phyloP scores from a whole-genome alignment of 2,888 invertebrate species.

The Melinopterus prodromus region DNA sequence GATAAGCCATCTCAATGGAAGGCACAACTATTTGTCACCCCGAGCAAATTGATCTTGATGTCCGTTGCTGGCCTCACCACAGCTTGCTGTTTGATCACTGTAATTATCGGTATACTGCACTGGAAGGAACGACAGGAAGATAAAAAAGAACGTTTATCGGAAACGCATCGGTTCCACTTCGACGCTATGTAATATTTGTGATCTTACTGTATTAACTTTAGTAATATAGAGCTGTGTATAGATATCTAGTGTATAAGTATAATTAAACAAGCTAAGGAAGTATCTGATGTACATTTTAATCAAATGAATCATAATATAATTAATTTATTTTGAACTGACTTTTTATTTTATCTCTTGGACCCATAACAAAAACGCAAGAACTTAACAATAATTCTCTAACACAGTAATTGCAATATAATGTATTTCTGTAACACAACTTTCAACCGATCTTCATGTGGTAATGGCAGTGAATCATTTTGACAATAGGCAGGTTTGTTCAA shows the following conservation, averaged over 20 bases:
- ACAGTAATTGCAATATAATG: too few species aligned
- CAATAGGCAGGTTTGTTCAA: too few species aligned
- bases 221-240: slow-evolving; percentile 23
- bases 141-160: slow-evolving; percentile 78
- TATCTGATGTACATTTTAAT: too few species aligned
- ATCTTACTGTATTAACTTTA: slow-evolving; percentile 29
- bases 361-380: too few species aligned
- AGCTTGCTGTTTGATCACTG: slow-evolving; percentile 83
- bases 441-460: too few species aligned
- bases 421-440: too few species aligned
- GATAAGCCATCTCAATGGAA: slow-evolving; percentile 83
- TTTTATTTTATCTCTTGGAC: too few species aligned
- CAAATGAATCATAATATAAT: too few species aligned
- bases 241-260: slow-evolving; percentile 15
- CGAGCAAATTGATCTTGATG: slow-evolving; percentile 90
- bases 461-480: too few species aligned
- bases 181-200: slow-evolving; percentile 76
- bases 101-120: slow-evolving; percentile 86
- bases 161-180: slow-evolving; percentile 85
- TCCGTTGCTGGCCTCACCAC: slow-evolving; percentile 89
- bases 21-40: slow-evolving; percentile 92
- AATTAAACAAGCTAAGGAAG: not conserved
- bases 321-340: too few species aligned
- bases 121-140: slow-evolving; percentile 90
- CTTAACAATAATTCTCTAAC: too few species aligned